These are phyloP conservation scores for Callosobruchus maculatus DNA, from an alignment of 2,888 invertebrate genomes.

Conservation along the genomic window DNA sequence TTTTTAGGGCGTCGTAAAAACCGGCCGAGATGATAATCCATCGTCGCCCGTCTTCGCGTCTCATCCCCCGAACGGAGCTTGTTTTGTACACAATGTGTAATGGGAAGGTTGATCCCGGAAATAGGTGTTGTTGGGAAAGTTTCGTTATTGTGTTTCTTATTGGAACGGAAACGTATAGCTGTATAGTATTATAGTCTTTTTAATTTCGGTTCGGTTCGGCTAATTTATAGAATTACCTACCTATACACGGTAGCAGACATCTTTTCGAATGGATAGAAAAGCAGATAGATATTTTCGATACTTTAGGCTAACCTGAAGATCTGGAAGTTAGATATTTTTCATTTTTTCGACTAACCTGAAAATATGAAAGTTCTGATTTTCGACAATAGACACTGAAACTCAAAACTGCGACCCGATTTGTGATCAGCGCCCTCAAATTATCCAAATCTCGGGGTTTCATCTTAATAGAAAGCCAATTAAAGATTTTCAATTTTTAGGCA, in stretches of 20 bases:
- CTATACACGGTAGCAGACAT: background rate
- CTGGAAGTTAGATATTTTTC: no score
- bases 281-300: no score
- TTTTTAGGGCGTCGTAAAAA: background rate
- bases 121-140: background rate
- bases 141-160: background rate
- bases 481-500: no score
- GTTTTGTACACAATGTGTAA: background rate
- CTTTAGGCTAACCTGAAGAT: no score
- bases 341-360: no score
- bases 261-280: no score
- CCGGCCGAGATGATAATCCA: background rate
- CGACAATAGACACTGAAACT: no score
- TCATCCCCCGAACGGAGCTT: background rate
- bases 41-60: background rate
- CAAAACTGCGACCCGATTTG: no score
- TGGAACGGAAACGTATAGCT: background rate
- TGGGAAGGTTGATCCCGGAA: background rate
- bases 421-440: no score
- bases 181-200: background rate
- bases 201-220: background rate
- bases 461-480: no score
- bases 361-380: no score
- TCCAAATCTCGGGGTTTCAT: no score
- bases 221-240: background rate